A percentile compares a stretch with the other conserved stretches of the same genome.
Conservation (phyloP, 2,888 invertebrate genomes). For the Drosophila paranaensis region DNA sequence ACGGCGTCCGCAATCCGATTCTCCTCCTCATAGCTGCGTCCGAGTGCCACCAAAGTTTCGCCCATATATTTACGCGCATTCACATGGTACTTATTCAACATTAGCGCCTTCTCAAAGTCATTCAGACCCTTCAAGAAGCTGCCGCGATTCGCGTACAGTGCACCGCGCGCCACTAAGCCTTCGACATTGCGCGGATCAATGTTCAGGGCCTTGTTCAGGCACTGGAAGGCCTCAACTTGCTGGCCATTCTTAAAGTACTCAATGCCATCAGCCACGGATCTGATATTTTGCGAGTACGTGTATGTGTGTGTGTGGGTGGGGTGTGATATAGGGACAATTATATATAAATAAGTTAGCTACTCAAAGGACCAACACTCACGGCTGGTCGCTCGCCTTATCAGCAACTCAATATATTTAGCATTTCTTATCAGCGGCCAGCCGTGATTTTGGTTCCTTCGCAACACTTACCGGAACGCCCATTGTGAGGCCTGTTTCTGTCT, state of each 20-base stretch:
- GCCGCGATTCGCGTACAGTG: slow-evolving; percentile 96
- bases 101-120: slow-evolving; percentile 96
- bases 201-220: slow-evolving; percentile 95
- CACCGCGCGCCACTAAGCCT: slow-evolving; percentile 95
- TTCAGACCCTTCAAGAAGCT: slow-evolving; percentile 97
- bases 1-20: slow-evolving; percentile 93
- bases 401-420: neutral
- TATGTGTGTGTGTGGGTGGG: neutral
- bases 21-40: slow-evolving; percentile 94
- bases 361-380: slow-evolving; percentile 11
- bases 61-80: slow-evolving; percentile 98
- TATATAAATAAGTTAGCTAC: slow-evolving; percentile 27
- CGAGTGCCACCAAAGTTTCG: slow-evolving; percentile 95
- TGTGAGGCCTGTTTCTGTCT: slow-evolving; percentile 96
- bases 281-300: slow-evolving; percentile 42
- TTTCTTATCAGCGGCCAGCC: slow-evolving; percentile 30
- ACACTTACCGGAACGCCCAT: slow-evolving; percentile 92
- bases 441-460: slow-evolving; percentile 3
- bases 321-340: slow-evolving; percentile 26
- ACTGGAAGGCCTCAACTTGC: slow-evolving; percentile 97
- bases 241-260: slow-evolving; percentile 96
- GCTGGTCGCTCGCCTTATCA: slow-evolving; percentile 25
- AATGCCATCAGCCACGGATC: slow-evolving; percentile 96
- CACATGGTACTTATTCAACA: slow-evolving; percentile 94
- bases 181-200: slow-evolving; percentile 97